Conservation (phyloP, 2,797 vertebrate species). For the Gobio occitaniae region DNA sequence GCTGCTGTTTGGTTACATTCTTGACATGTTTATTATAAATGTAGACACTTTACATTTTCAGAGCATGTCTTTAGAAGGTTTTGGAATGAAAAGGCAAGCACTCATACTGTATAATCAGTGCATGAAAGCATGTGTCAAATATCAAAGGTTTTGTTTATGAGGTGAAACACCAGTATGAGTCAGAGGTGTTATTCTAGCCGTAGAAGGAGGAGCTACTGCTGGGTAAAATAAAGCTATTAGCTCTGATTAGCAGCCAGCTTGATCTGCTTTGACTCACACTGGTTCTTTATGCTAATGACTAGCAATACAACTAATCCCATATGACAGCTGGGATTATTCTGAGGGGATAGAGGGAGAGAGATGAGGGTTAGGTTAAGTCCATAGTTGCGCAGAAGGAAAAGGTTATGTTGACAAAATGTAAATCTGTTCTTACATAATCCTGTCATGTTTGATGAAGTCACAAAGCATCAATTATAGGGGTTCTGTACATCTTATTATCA, state of each 20-base stretch:
- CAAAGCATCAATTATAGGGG: neutral
- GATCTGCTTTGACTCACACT: constrained; percentile 55
- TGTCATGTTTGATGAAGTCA: neutral
- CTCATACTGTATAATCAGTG: constrained; percentile 27
- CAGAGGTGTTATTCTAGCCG: constrained; percentile 5
- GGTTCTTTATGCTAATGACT: constrained; percentile 40
- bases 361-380: no score
- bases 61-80: neutral
- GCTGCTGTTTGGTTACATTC: neutral
- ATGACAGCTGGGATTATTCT: constrained; percentile 31
- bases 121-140: constrained; percentile 20
- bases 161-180: constrained; percentile 14
- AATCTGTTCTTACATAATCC: neutral
- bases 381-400: constrained; percentile 13
- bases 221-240: constrained; percentile 33
- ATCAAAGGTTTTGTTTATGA: constrained; percentile 35
- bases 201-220: constrained; percentile 20
- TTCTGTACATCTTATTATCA: neutral
- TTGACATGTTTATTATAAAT: neutral
- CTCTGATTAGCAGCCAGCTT: constrained; percentile 41
- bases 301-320: constrained; percentile 30
- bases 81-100: neutral
- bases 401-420: constrained; percentile 23
- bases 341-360: constrained; percentile 21
- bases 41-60: constrained; percentile 13